phyloP scores from a whole-genome alignment of 2,888 invertebrate species.

The Amphipyra tragopoginis region DNA sequence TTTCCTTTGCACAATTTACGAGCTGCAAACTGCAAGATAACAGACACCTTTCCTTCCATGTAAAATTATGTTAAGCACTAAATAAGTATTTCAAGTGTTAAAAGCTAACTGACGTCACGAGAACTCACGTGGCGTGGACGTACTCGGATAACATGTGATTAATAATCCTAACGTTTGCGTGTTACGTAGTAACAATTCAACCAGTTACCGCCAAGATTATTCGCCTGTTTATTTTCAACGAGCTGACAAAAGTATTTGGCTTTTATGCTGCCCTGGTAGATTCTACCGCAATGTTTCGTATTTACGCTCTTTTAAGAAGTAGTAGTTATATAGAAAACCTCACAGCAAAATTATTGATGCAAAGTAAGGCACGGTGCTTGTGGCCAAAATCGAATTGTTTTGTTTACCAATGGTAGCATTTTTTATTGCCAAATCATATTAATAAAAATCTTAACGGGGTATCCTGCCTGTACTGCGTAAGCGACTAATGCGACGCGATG shows the following conservation, averaged over 20 bases:
- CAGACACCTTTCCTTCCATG: constrained; percentile 12
- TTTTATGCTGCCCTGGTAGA: constrained; percentile 42
- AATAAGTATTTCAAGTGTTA: constrained; percentile 25
- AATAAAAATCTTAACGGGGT: too few species aligned
- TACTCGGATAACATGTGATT: constrained; percentile 67
- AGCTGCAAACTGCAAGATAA: constrained; percentile 38
- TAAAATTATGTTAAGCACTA: constrained; percentile 22
- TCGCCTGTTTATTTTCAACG: constrained; percentile 44
- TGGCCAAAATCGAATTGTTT: too few species aligned
- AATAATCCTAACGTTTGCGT: constrained; percentile 66
- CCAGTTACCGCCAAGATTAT: constrained; percentile 45
- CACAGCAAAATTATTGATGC: too few species aligned
- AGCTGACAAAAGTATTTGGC: constrained; percentile 42
- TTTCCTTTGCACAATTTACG: constrained; percentile 48
- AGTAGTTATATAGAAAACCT: too few species aligned
- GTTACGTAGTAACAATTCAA: constrained; percentile 64
- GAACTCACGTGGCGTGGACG: constrained; percentile 57
- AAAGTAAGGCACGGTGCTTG: too few species aligned
- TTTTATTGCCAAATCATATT: too few species aligned
- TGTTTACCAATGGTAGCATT: too few species aligned
- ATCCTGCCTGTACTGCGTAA: too few species aligned
- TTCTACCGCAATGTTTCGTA: neutral
- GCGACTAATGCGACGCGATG: too few species aligned
- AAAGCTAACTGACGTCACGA: constrained; percentile 40
- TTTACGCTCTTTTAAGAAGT: neutral